Base-by-base conservation (phyloP, 1,140 invertebrate species). In the Zaprionus tsacasi region DNA sequence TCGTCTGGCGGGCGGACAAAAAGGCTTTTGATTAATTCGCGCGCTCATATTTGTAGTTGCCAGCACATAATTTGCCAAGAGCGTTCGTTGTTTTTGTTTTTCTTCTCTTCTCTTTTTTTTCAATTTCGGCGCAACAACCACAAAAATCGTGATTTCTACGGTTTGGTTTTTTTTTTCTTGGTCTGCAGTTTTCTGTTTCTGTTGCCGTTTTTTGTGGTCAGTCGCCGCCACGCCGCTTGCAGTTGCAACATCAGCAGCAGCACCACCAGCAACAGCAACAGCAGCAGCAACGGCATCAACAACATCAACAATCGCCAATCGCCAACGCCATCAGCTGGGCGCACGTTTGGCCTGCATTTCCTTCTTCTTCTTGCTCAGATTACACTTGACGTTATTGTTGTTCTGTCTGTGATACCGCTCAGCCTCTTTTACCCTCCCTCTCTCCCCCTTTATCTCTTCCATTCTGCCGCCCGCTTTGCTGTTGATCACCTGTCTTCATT, bases 311-410 rank as follows among this genome's bases (percentile, higher is more conserved):
- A 87, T 82, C 79, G 82, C 57, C 82, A 86, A 86, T 86, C 82
- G 82, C 83, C 82, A 77, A 87, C 82, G 82, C 82, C 82, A 87
- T 87, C 82, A 87, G 83, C 70, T 88, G 83, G 83, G 77, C 80
- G 83, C 83, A 87, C 83, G 83, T 89, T 87, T 87, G 83, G 83
- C 85, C 83, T 87, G 85, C 80, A 86, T 88, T 87, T 87, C 78
- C 83, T 88, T 74, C 21, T 88, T 74, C 21, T 21, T 21, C 73
- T 80, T 82, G 85, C 83, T 87, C 83, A 87, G 83, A 87, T 87
- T 87, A 87, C 85, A 88, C 83, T 87, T 87, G 83, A 88, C 83
- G 83, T 82, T 88, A 81, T 78, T 74, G 21, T 21, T 21, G 21
- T 25, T 43, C 61, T n/a, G 11, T 36, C 50, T 36, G 21, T 17